Percentiles rank a stretch among this genome's conserved stretches.
Evolutionary conservation across 2,113 vertebrate species (phyloP).

Genomic region (Zonotrichia leucophrys): DNA sequence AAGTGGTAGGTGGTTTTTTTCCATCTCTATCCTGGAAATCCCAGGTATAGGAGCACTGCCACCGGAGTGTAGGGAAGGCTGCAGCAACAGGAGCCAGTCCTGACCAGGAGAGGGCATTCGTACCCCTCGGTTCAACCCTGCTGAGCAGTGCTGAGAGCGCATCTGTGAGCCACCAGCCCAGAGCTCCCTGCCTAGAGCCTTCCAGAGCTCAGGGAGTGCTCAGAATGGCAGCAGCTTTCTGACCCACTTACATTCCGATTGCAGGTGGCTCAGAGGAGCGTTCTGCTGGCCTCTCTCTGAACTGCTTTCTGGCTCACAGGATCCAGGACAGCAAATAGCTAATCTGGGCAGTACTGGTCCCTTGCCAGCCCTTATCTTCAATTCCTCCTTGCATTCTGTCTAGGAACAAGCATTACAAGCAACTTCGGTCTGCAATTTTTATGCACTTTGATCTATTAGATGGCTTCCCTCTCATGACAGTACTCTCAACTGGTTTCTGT

Average conservation of each 20-base stretch:
- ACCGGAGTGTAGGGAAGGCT: rapidly evolving
- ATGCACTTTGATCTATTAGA: background rate
- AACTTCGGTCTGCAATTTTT: background rate
- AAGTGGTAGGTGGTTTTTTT: slow-evolving; percentile 69
- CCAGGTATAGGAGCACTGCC: background rate
- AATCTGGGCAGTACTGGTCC: background rate
- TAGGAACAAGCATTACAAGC: background rate
- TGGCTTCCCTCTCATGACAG: background rate
- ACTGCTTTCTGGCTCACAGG: background rate
- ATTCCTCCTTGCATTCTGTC: background rate
- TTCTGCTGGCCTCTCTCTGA: background rate
- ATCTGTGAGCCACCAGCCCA: background rate
- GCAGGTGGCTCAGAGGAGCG: background rate
- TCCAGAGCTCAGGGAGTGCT: background rate
- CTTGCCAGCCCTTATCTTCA: background rate
- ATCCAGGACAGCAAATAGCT: background rate
- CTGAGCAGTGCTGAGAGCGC: background rate
- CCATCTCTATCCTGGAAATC: background rate
- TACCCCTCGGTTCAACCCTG: background rate
- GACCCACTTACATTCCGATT: background rate
- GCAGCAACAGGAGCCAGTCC: background rate
- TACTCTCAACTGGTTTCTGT: background rate
- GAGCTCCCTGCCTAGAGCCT: background rate
- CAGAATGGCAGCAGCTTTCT: background rate
- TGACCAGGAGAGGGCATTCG: background rate